phyloP scores from a whole-genome alignment of 2,113 vertebrate genomes.

The Australoheros scitulus region DNA sequence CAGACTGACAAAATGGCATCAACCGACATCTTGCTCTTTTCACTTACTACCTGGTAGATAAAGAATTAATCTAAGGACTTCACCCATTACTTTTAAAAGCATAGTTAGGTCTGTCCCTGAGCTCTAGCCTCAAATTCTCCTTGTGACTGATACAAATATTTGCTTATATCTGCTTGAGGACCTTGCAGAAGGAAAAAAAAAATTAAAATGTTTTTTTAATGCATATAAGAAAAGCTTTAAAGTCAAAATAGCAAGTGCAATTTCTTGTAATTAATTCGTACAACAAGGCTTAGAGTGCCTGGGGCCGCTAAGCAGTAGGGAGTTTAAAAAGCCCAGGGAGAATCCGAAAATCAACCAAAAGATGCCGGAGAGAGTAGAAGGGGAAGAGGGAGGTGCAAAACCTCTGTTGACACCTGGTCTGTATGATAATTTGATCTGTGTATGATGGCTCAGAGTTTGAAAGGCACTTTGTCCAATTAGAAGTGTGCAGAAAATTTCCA shows the following conservation, averaged over 20 bases:
- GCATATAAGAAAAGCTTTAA: not conserved
- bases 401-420: constrained; percentile 70
- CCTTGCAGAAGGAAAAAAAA: not conserved
- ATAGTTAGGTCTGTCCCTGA: constrained; percentile 39
- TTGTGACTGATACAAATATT: constrained; percentile 17
- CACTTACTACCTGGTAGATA: constrained; percentile 23
- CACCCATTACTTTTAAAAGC: constrained; percentile 38
- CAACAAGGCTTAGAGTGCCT: constrained; percentile 16
- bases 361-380: constrained; percentile 14
- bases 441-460: constrained; percentile 84
- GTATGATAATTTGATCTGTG: constrained; percentile 80
- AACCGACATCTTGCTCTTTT: constrained; percentile 2
- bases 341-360: constrained; percentile 13
- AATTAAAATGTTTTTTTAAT: not conserved
- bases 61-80: constrained; percentile 52
- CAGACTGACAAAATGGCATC: constrained; percentile 46
- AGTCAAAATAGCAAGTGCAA: constrained; percentile 28
- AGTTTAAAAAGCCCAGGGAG: constrained; percentile 8
- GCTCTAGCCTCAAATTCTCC: constrained; percentile 49
- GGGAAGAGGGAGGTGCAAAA: constrained; percentile 34
- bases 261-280: constrained; percentile 45
- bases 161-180: not conserved
- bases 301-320: constrained; percentile 36
- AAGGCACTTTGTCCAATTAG: constrained; percentile 96
- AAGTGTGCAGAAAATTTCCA: constrained; percentile 89